Evolutionary conservation across 1,140 invertebrate species (phyloP), one percentile per base, ranked within the genome.

Genomic region (Atta colombica): DNA sequence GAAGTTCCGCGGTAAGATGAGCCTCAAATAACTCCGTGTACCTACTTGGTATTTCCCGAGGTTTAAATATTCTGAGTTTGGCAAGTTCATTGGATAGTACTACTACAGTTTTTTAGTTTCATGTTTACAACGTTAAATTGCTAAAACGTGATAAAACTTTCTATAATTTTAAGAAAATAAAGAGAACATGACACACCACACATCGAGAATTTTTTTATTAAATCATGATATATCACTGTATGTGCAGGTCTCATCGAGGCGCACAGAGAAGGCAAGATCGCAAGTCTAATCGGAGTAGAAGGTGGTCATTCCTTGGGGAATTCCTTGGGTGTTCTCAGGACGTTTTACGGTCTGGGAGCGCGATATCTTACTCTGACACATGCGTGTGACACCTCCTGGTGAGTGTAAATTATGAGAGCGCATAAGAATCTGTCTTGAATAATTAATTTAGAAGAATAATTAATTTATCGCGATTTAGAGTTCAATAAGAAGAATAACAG

Each of bases 301-400:
- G 97, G 97, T 86, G 97, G 98, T 81, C 98, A 99, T 95, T 97
- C 98, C 8, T 97, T 98, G 45, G 98, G 98, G 88, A 98, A 98
- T 92, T 98, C 97, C 65, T 94, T 98, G 77, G 97, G 97, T 35
- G 97, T 98, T 51, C 96, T 98, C 61, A 96, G 98, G 87, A 97
- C 98, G 87, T 98, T 98, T 94, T 98, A 98, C 94, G 97, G 97
- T 75, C 96, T 98, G 39, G 98, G 98, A 51, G 97, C 98, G 28
- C 95, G 97, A 80, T 97, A 97, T 93, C 96, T 97, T 95, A 97
- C 97, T 18, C 92, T 97, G 55, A 97, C 97, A 10, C 97, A 97
- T 94, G 96, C 96, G 90, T 97, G 97, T 92, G 96, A 97, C 93
- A 97, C 97, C 69, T 96, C 96, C 88, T 97, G 97, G 97, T 97